Conservation (phyloP, 2,888 invertebrate genomes). For the Plemyria rubiginata region DNA sequence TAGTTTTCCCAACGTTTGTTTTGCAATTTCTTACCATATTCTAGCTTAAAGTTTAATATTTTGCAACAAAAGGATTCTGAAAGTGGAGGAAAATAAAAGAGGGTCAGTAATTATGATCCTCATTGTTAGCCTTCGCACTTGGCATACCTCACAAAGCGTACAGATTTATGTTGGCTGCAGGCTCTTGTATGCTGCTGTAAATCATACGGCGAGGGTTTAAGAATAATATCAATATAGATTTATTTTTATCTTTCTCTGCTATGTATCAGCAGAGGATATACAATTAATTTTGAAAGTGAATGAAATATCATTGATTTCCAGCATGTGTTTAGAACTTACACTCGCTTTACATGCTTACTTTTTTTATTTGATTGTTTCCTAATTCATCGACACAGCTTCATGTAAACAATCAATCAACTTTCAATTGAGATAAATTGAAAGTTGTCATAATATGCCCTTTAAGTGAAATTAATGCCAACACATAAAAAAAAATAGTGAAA, state of each 20-base stretch:
- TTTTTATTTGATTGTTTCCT: too few relatives aligned
- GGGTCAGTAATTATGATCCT: conserved; percentile 43
- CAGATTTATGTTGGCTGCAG: conserved; percentile 42
- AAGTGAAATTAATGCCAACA: too few relatives aligned
- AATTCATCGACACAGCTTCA: too few relatives aligned
- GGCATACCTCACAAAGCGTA: conserved; percentile 46
- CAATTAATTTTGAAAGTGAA: neutral
- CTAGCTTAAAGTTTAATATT: conserved; percentile 11
- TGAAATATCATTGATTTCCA: neutral
- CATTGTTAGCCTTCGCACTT: conserved; percentile 46
- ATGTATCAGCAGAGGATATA: neutral
- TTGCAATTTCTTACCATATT: conserved; percentile 6
- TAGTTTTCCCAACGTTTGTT: conserved; percentile 2
- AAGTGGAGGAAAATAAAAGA: conserved; percentile 40
- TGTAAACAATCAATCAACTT: too few relatives aligned
- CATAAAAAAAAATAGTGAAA: neutral
- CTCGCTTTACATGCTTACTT: too few relatives aligned
- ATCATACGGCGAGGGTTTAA: conserved; percentile 46
- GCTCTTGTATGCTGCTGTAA: conserved; percentile 53
- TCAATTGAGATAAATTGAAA: too few relatives aligned
- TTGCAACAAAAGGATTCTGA: conserved; percentile 21
- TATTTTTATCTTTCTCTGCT: neutral
- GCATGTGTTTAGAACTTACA: too few relatives aligned
- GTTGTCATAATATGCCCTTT: too few relatives aligned
- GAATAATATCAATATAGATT: conserved; percentile 21